Evolutionary conservation across 2,888 invertebrate species (phyloP), one percentile per base, ranked within the genome.

Genomic region (Sycophila texana): DNA sequence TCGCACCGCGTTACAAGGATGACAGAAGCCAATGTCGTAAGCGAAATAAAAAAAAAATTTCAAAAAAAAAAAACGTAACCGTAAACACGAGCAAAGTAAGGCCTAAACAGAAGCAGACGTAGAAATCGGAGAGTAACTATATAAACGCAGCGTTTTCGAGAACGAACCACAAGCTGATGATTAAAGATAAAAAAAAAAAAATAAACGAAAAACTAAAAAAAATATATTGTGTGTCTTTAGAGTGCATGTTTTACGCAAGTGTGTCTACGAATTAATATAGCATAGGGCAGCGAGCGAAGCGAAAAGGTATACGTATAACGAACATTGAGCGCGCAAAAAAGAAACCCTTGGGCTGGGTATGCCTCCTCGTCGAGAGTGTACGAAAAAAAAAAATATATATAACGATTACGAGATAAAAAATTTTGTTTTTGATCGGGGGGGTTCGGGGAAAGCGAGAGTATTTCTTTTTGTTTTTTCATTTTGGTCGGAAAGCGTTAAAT

Each of bases 201-300:
- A 49, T 57, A 70, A 4, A 70, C 68, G 55, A 60, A 77, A 77
- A 71, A 67, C 49, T 60, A 49, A 68, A 65, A 75, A 72, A 77
- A 73, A 57, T 77, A 73, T 47, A 80, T 80, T 47, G 79, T 77
- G 79, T 80, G 78, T 82, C 78, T 75, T 77, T 79, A 75, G 77
- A 80, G 67, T 79, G 79, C 73, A 81, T 81, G 81, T 81, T 79
- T 78, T 73, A 73, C 75, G 81, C 78, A 76, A 81, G 73, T 79
- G 78, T 78, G 78, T 78, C 61, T 67, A 75, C 30, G 75, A 76
- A 65, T 79, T 72, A 63, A 72, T 77, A 20, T 78, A 81, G 73
- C 22, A 76, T 76, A 81, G 75, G 72, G 39, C 39, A 76, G 77
- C 51, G 63, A 78, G 55, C 51, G 65, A 70, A 55, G 77, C 63